Evolutionary conservation across 2,113 vertebrate species (phyloP).

Genomic region (Speoplatyrhinus poulsoni): DNA sequence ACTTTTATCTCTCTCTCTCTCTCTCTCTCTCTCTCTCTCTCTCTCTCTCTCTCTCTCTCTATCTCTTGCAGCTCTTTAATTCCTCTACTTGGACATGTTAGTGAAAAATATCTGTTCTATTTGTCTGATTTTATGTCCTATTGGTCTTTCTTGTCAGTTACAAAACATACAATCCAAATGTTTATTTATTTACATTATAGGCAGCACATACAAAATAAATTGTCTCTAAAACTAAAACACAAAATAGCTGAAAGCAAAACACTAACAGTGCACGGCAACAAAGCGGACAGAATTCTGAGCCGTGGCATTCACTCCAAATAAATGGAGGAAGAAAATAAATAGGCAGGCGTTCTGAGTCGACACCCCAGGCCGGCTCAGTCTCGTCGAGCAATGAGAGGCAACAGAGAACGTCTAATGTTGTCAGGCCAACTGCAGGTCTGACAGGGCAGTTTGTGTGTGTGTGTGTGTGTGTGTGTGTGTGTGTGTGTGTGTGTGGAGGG

Average conservation of each 20-base stretch:
- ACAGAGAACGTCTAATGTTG: constrained; percentile 54
- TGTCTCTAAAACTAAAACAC: too few species aligned
- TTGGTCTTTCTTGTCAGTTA: too few species aligned
- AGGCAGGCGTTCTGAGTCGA: not conserved
- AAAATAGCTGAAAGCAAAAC: too few species aligned
- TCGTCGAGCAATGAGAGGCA: constrained; percentile 50
- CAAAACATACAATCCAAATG: too few species aligned
- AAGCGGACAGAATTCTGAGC: constrained; percentile 3
- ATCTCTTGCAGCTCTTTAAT: constrained; percentile 22
- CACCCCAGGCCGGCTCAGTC: not conserved
- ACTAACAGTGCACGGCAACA: too few species aligned
- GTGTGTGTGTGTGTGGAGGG: constrained; percentile 12
- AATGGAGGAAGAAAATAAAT: too few species aligned
- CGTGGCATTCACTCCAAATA: too few species aligned
- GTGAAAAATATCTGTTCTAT: constrained; percentile 1
- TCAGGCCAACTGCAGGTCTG: constrained; percentile 63
- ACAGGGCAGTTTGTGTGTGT: constrained; percentile 44
- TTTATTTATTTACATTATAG: too few species aligned
- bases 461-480: constrained; percentile 8
- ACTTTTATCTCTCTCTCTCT: constrained; percentile 89
- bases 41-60: constrained; percentile 1
- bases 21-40: constrained; percentile 19
- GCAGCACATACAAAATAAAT: too few species aligned
- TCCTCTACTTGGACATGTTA: constrained; percentile 4
- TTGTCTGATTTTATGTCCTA: too few species aligned